Conservation (phyloP, 1,140 invertebrate genomes). For the Mesaphorura yosii region DNA sequence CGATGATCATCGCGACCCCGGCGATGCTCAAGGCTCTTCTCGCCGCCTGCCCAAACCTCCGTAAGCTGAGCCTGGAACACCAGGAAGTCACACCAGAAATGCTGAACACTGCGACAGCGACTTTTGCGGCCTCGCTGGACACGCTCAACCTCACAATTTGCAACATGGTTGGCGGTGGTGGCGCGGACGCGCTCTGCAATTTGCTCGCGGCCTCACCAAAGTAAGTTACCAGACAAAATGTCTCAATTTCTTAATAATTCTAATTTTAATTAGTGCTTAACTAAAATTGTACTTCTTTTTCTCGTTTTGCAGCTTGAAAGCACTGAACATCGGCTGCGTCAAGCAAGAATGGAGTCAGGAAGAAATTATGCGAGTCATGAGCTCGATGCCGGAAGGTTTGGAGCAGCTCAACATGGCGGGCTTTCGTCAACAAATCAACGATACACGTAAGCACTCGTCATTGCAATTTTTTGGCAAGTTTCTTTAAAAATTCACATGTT, state of each 20-base stretch:
- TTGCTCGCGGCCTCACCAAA: neutral
- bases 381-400: slow-evolving; percentile 1
- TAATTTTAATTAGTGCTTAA: neutral
- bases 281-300: neutral
- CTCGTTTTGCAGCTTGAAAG: neutral
- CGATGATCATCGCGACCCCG: neutral
- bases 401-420: slow-evolving; percentile 20
- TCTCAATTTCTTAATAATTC: neutral
- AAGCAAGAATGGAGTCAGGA: slow-evolving; percentile 10
- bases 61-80: neutral
- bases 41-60: neutral
- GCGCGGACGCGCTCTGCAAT: too few relatives aligned
- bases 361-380: slow-evolving; percentile 12
- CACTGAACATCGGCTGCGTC: slow-evolving; percentile 19
- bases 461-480: neutral
- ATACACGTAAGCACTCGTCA: slow-evolving; percentile 12
- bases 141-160: neutral
- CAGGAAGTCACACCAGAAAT: neutral
- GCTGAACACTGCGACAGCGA: neutral
- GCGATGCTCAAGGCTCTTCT: neutral
- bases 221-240: neutral
- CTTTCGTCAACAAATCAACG: slow-evolving; percentile 1
- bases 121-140: neutral
- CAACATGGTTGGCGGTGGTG: too few relatives aligned
- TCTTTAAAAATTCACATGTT: too few relatives aligned